Percentiles rank a stretch among this genome's conserved stretches.
These are phyloP conservation scores for Lepilemur septentrionalis DNA, from an alignment of 2,797 vertebrate genomes.

Conservation along the genomic window DNA sequence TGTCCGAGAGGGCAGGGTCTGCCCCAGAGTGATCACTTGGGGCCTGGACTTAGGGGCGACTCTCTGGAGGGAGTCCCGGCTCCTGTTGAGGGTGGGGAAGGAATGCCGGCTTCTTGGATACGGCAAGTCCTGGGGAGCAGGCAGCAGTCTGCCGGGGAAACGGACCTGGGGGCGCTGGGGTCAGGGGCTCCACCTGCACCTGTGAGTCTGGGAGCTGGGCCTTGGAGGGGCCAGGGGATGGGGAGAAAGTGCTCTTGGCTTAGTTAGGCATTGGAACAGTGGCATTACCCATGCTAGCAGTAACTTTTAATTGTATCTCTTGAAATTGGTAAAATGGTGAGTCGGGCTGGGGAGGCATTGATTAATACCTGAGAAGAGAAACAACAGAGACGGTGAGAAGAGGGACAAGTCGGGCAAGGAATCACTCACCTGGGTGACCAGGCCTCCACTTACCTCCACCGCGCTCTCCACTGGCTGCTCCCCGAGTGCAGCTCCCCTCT, in stretches of 20 bases:
- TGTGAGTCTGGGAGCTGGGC: not conserved
- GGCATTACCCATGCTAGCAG: conserved; percentile 88
- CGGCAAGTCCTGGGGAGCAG: accelerated
- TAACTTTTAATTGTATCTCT: conserved; percentile 91
- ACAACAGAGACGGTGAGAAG: conserved; percentile 89
- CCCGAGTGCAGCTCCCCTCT: conserved; percentile 88
- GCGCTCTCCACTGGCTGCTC: conserved; percentile 94
- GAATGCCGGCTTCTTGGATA: not conserved
- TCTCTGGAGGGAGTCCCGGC: not conserved
- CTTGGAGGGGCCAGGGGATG: conserved; percentile 61
- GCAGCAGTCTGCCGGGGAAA: not conserved
- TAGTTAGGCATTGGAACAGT: conserved; percentile 84
- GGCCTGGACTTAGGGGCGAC: not conserved
- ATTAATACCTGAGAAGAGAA: conserved; percentile 91
- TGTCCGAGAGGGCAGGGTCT: not conserved
- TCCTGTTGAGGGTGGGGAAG: not conserved
- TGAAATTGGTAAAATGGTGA: conserved; percentile 90
- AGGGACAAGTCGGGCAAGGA: conserved; percentile 79
- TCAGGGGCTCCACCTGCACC: not conserved
- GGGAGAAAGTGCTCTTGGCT: conserved; percentile 83
- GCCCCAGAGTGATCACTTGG: not conserved
- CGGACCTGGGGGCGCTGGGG: not conserved
- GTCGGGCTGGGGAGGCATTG: conserved; percentile 91
- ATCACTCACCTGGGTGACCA: conserved; percentile 86
- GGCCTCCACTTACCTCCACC: conserved; percentile 95